phyloP scores from a whole-genome alignment of 2,888 invertebrate genomes.

The Terebella lapidaria region DNA sequence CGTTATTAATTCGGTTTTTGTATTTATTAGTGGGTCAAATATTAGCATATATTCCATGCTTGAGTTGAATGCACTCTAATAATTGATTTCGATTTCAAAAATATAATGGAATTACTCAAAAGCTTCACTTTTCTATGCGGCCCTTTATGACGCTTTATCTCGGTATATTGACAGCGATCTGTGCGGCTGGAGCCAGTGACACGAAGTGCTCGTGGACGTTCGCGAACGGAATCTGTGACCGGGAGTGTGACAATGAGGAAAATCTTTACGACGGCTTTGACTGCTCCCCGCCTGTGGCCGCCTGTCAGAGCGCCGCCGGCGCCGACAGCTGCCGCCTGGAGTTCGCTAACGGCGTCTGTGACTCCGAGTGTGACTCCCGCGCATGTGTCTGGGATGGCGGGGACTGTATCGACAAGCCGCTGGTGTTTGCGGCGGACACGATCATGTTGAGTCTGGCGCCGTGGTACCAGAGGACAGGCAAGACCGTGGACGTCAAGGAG shows the following conservation, averaged over 20 bases:
- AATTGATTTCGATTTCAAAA: no score
- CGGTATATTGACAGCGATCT: conserved; percentile 5
- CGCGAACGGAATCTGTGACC: conserved; percentile 19
- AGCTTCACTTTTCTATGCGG: no score
- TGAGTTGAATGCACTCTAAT: no score
- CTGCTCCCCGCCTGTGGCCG: conserved; percentile 8
- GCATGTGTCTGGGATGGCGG: conserved; percentile 23
- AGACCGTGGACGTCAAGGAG: conserved; percentile 7
- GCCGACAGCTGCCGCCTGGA: conserved; percentile 11
- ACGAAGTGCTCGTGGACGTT: conserved; percentile 8
- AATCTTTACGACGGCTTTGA: conserved; percentile 22
- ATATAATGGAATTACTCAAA: no score
- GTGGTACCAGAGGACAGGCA: neutral
- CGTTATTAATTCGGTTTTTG: no score
- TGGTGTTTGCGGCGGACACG: conserved; percentile 16
- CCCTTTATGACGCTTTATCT: no score
- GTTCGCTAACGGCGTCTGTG: conserved; percentile 20
- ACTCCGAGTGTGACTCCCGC: conserved; percentile 15
- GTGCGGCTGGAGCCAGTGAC: neutral
- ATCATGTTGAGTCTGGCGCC: conserved; percentile 14
- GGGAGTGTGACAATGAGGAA: conserved; percentile 15
- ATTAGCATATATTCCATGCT: no score
- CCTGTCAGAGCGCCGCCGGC: neutral
- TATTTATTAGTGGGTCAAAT: no score
- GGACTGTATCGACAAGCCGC: conserved; percentile 15